Percentiles rank a stretch among this genome's conserved stretches.
phyloP scores from a whole-genome alignment of 2,797 vertebrate species.

The Chaetophractus vellerosus region DNA sequence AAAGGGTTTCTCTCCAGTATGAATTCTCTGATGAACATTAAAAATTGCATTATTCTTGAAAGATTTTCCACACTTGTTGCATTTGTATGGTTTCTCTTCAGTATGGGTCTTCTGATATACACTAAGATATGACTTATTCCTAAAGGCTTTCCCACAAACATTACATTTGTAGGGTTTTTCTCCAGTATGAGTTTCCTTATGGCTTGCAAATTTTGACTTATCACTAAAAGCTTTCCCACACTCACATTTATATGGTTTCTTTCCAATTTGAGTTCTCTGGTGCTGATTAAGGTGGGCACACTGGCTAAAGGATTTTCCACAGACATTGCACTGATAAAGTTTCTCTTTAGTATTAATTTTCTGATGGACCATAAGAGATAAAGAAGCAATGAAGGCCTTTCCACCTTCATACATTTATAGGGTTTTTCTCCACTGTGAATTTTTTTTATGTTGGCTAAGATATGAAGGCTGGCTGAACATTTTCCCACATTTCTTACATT shows the following conservation, averaged over 20 bases:
- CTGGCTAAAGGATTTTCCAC: slow-evolving; percentile 82
- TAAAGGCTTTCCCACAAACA: slow-evolving; percentile 82
- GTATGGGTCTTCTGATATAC: slow-evolving; percentile 84
- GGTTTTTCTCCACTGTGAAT: slow-evolving; percentile 82
- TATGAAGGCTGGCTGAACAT: slow-evolving; percentile 79
- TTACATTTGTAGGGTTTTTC: slow-evolving; percentile 76
- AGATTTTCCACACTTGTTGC: slow-evolving; percentile 82
- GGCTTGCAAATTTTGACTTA: slow-evolving; percentile 75
- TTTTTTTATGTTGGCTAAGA: slow-evolving; percentile 82
- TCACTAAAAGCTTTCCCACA: slow-evolving; percentile 77
- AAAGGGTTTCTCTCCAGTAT: slow-evolving; percentile 81
- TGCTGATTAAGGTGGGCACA: slow-evolving; percentile 82
- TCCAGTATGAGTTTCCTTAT: slow-evolving; percentile 78
- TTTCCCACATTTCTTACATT: slow-evolving; percentile 79
- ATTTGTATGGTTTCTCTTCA: slow-evolving; percentile 85
- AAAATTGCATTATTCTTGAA: slow-evolving; percentile 84
- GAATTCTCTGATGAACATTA: slow-evolving; percentile 84
- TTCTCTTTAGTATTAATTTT: slow-evolving; percentile 81
- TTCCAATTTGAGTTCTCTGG: slow-evolving; percentile 79
- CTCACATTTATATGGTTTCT: slow-evolving; percentile 75
- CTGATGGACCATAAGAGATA: slow-evolving; percentile 79
- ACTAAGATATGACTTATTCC: slow-evolving; percentile 82
- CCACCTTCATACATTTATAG: slow-evolving; percentile 80
- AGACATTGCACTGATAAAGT: slow-evolving; percentile 78
- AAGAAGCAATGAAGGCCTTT: slow-evolving; percentile 78